Conservation (phyloP, 92 coral and sea anemone genomes). For the Isaurus tuberculatus region DNA sequence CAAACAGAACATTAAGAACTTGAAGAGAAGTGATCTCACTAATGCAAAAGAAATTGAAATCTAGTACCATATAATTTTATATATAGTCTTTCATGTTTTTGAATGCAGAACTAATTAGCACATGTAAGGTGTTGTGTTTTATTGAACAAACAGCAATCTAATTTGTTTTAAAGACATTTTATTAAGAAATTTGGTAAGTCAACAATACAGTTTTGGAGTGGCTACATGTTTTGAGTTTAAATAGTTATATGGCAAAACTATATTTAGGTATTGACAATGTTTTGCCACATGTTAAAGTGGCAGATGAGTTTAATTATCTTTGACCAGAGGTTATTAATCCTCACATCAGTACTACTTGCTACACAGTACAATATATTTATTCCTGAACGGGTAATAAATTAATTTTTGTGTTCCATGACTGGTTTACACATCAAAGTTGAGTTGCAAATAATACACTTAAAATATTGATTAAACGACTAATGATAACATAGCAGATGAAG, state of each 20-base stretch:
- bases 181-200: conserved; percentile 27
- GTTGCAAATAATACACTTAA: conserved; percentile 26
- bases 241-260: not conserved
- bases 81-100: not conserved
- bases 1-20: conserved; percentile 25
- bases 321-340: conserved; percentile 25
- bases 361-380: conserved; percentile 5
- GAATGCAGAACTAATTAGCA: conserved; percentile 16
- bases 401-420: conserved; percentile 13
- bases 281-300: conserved; percentile 19
- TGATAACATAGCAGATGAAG: conserved; percentile 1
- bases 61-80: conserved; percentile 1
- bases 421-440: conserved; percentile 22
- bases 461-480: conserved; percentile 27
- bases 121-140: conserved; percentile 5
- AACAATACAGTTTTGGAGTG: conserved; percentile 34
- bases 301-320: conserved; percentile 18
- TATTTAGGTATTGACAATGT: conserved; percentile 23
- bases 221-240: conserved; percentile 28
- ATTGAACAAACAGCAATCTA: conserved; percentile 33
- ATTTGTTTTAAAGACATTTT: conserved; percentile 16
- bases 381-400: conserved; percentile 17
- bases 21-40: conserved; percentile 22
- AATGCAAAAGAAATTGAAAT: conserved; percentile 28
- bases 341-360: conserved; percentile 18